Evolutionary conservation across 2,797 vertebrate species (phyloP).

Genomic region (Decapterus maruadsi): DNA sequence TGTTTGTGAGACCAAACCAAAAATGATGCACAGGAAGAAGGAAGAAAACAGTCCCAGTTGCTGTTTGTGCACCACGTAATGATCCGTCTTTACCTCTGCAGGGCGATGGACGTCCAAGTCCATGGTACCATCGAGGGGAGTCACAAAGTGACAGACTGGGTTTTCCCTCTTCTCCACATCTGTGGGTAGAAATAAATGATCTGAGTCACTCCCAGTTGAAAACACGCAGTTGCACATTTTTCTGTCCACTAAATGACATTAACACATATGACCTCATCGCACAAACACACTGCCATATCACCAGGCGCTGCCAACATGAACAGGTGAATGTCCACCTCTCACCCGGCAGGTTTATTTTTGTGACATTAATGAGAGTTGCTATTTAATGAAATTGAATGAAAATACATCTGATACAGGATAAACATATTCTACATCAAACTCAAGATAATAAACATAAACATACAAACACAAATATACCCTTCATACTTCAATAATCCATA

Average conservation of each 20-base stretch:
- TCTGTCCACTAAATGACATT: no score
- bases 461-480: no score
- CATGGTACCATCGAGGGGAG: conserved; percentile 93
- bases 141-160: conserved; percentile 97
- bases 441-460: no score
- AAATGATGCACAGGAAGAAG: background rate
- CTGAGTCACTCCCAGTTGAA: background rate
- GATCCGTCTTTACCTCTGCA: conserved; percentile 86
- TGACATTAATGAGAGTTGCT: conserved; percentile 2
- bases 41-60: background rate
- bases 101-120: conserved; percentile 91
- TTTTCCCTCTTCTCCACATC: conserved; percentile 96
- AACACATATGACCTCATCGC: background rate
- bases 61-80: background rate
- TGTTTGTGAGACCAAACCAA: background rate
- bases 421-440: no score
- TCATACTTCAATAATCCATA: no score
- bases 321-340: no score
- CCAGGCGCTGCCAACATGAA: no score
- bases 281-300: background rate
- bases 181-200: conserved; percentile 65
- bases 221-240: background rate
- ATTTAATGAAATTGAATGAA: background rate
- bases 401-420: no score
- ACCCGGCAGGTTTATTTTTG: conserved; percentile 16